Conservation (phyloP, 2,888 invertebrate species). For the Noctua pronuba region DNA sequence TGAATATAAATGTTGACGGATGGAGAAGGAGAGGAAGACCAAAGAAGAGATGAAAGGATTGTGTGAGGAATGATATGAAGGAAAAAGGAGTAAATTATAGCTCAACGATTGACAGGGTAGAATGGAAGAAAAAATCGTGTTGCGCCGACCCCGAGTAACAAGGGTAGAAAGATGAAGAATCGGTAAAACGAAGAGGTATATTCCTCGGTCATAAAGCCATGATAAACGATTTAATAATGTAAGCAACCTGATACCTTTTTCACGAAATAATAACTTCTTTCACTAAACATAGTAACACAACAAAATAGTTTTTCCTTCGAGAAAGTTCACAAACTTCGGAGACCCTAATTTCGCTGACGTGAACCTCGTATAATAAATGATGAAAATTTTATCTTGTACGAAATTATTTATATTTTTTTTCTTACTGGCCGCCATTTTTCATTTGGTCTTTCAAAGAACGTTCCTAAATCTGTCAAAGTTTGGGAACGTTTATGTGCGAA, state of each 20-base stretch:
- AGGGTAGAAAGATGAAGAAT: too few relatives aligned
- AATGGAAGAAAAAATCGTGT: too few relatives aligned
- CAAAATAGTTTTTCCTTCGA: slow-evolving; percentile 39
- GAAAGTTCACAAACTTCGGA: slow-evolving; percentile 45
- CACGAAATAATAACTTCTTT: slow-evolving; percentile 10
- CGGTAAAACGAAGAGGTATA: background rate
- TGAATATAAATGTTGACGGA: too few relatives aligned
- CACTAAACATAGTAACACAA: slow-evolving; percentile 13
- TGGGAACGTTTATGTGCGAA: slow-evolving; percentile 65
- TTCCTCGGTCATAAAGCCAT: background rate
- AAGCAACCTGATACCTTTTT: background rate
- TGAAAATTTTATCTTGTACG: slow-evolving; percentile 59
- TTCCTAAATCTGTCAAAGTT: slow-evolving; percentile 75
- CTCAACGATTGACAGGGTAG: too few relatives aligned
- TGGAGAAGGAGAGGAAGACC: too few relatives aligned
- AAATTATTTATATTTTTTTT: slow-evolving; percentile 65
- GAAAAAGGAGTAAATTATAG: too few relatives aligned
- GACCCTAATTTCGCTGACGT: slow-evolving; percentile 55
- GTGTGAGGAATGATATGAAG: too few relatives aligned
- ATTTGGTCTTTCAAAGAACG: slow-evolving; percentile 68
- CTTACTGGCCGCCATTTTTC: slow-evolving; percentile 66
- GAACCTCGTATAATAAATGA: slow-evolving; percentile 56
- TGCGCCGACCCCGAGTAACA: too few relatives aligned
- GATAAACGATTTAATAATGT: slow-evolving; percentile 29
- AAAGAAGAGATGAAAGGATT: too few relatives aligned